Conservation (phyloP, 2,888 invertebrate genomes). For the Platycnemis pennipes region DNA sequence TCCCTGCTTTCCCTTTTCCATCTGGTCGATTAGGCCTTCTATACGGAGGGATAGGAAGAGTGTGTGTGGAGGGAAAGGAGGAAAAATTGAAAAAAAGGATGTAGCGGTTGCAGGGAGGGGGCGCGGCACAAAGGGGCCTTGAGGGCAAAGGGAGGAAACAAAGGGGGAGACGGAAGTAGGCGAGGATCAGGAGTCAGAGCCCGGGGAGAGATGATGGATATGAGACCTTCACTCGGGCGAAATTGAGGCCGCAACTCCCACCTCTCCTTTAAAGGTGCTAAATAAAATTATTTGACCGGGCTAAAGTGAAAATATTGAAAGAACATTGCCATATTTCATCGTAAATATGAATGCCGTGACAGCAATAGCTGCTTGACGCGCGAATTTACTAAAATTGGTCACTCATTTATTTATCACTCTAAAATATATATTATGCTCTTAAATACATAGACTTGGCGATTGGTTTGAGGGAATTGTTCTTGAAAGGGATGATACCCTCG, state of each 20-base stretch:
- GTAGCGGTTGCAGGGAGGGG: not conserved
- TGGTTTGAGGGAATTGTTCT: too few relatives aligned
- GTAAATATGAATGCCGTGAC: too few relatives aligned
- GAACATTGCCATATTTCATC: too few relatives aligned
- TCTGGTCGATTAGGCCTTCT: conserved; percentile 1
- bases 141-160: not conserved
- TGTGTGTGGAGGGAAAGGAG: not conserved
- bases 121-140: not conserved
- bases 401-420: too few relatives aligned
- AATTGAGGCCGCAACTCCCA: not conserved
- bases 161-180: not conserved
- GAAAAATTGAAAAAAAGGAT: not conserved
- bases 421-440: too few relatives aligned
- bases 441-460: too few relatives aligned
- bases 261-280: not conserved
- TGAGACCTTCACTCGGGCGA: not conserved
- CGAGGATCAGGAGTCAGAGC: not conserved
- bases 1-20: not conserved
- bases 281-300: not conserved
- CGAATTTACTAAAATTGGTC: too few relatives aligned
- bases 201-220: not conserved
- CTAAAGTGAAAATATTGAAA: too few relatives aligned
- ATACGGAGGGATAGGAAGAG: not conserved
- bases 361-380: too few relatives aligned
- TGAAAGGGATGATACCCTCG: too few relatives aligned